Conservation (phyloP, 2,797 vertebrate genomes). For the Apodemus agrarius region DNA sequence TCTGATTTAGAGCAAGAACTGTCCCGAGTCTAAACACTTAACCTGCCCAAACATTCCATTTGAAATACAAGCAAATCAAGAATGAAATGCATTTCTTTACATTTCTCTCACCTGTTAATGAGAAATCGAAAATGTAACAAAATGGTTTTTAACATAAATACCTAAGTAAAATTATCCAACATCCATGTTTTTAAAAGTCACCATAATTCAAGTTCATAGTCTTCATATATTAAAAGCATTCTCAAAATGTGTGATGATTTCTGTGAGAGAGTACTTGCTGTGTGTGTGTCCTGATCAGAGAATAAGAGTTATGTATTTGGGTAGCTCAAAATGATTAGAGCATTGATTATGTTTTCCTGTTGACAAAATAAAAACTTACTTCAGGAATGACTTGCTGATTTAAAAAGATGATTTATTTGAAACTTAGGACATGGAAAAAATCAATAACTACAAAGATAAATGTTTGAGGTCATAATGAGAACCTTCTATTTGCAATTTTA, state of each 20-base stretch:
- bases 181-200: slow-evolving; percentile 63
- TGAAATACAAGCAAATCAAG: slow-evolving; percentile 57
- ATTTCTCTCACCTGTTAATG: slow-evolving; percentile 32
- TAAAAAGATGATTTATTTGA: slow-evolving; percentile 60
- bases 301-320: slow-evolving; percentile 68
- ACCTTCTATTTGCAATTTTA: slow-evolving; percentile 69
- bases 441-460: slow-evolving; percentile 66
- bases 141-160: slow-evolving; percentile 9
- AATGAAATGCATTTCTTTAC: not conserved
- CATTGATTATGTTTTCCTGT: slow-evolving; percentile 69
- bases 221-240: slow-evolving; percentile 74
- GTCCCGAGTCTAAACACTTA: slow-evolving; percentile 52
- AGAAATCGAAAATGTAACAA: slow-evolving; percentile 45
- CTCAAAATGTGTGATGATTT: not conserved
- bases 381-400: slow-evolving; percentile 55
- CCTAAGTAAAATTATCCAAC: slow-evolving; percentile 54
- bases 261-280: slow-evolving; percentile 15
- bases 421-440: slow-evolving; percentile 57
- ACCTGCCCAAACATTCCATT: slow-evolving; percentile 31
- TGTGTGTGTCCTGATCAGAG: slow-evolving; percentile 60
- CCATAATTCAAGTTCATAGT: slow-evolving; percentile 64
- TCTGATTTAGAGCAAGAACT: not conserved
- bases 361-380: slow-evolving; percentile 63
- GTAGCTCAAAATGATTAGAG: slow-evolving; percentile 71
- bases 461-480: slow-evolving; percentile 81